phyloP scores from a whole-genome alignment of 2,797 vertebrate genomes.

The Cheirogaleus major region DNA sequence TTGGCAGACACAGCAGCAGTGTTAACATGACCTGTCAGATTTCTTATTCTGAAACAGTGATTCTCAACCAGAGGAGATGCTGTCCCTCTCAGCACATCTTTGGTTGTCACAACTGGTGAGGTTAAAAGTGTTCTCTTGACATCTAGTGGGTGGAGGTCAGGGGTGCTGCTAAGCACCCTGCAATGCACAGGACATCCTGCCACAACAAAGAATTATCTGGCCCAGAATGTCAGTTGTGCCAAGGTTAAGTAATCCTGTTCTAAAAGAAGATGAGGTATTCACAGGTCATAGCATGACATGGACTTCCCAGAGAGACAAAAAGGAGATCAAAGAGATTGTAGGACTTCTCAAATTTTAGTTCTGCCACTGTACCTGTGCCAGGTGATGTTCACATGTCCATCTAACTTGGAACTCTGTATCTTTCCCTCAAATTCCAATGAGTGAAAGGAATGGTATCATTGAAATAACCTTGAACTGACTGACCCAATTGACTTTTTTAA shows the following conservation, averaged over 20 bases:
- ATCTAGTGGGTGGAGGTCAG: neutral
- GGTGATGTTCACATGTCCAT: neutral
- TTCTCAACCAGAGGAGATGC: neutral
- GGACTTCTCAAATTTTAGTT: neutral
- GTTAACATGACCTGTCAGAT: neutral
- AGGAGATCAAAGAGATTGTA: neutral
- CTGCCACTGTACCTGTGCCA: neutral
- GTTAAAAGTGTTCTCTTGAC: neutral
- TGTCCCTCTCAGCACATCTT: neutral
- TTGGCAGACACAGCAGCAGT: neutral
- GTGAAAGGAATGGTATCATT: neutral
- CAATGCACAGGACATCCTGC: neutral
- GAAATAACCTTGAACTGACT: slow-evolving; percentile 46
- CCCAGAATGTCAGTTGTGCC: neutral
- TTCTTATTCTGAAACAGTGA: neutral
- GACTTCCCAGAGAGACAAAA: neutral
- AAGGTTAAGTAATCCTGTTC: neutral
- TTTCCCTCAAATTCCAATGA: neutral
- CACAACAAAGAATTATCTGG: neutral
- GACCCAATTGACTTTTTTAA: neutral
- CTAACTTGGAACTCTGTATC: neutral
- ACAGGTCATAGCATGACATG: neutral
- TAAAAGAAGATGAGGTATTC: neutral
- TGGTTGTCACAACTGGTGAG: neutral
- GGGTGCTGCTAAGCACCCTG: neutral